Conservation (phyloP, 2,797 vertebrate species). For the Vireo griseus region DNA sequence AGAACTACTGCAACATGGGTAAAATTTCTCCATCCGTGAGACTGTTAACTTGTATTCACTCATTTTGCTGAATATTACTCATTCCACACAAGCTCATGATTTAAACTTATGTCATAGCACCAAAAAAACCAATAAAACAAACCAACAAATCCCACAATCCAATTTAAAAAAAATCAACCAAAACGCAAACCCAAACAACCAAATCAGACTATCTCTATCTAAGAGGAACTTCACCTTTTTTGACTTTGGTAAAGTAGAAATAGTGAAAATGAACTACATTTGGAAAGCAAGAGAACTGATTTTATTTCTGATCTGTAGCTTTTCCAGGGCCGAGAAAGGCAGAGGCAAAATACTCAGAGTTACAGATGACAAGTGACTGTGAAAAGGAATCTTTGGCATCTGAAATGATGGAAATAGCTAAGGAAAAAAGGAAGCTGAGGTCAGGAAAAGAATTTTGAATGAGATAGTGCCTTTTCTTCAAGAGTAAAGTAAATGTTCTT, state of each 20-base stretch:
- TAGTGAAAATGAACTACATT: neutral
- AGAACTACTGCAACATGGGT: neutral
- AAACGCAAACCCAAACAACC: neutral
- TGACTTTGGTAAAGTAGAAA: neutral
- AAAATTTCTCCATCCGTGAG: neutral
- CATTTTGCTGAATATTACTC: neutral
- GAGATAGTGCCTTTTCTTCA: slow-evolving; percentile 12
- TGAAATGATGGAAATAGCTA: slow-evolving; percentile 73
- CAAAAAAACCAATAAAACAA: neutral
- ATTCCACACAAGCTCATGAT: neutral
- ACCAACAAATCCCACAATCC: neutral
- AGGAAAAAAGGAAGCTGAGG: slow-evolving; percentile 72
- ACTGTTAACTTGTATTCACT: neutral
- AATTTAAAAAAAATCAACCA: neutral
- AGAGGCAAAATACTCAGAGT: slow-evolving; percentile 71
- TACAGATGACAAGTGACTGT: slow-evolving; percentile 71
- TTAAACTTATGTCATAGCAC: neutral
- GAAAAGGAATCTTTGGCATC: slow-evolving; percentile 68
- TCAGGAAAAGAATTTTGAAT: neutral
- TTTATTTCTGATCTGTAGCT: slow-evolving; percentile 7
- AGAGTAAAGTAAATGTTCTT: slow-evolving; percentile 1
- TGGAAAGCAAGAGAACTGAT: slow-evolving; percentile 49
- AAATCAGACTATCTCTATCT: neutral
- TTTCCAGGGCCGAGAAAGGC: slow-evolving; percentile 33
- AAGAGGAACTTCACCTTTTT: neutral